Evolutionary conservation across 2,888 invertebrate species (phyloP).

Genomic region (Agrilus biguttatus): DNA sequence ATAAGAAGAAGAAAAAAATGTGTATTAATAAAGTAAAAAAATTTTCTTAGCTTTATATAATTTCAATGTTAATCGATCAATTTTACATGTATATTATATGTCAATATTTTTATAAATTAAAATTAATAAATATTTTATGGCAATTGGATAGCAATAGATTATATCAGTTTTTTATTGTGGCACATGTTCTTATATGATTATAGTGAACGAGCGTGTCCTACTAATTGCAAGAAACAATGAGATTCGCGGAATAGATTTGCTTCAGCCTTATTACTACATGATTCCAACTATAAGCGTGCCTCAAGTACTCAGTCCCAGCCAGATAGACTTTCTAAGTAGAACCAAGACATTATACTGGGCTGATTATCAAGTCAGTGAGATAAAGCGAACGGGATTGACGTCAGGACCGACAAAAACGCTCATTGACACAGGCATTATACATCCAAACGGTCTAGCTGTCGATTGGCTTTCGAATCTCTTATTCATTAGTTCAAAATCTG

Average conservation of each 20-base stretch:
- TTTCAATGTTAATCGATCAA: too few species aligned
- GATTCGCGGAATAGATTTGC: constrained; percentile 71
- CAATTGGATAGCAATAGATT: too few species aligned
- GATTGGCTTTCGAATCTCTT: constrained; percentile 70
- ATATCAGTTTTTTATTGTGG: too few species aligned
- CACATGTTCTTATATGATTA: constrained; percentile 16
- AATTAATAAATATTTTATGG: too few species aligned
- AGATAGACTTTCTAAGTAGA: constrained; percentile 53
- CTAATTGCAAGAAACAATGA: constrained; percentile 61
- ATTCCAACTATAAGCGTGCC: constrained; percentile 69
- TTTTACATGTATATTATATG: too few species aligned
- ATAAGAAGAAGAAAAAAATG: too few species aligned
- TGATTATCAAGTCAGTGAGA: constrained; percentile 59
- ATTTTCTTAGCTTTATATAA: too few species aligned
- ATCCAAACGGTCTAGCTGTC: constrained; percentile 59
- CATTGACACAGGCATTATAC: constrained; percentile 52
- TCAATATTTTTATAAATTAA: too few species aligned
- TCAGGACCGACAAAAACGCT: constrained; percentile 56
- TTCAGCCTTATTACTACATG: constrained; percentile 59
- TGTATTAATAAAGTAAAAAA: too few species aligned
- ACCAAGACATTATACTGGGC: constrained; percentile 63
- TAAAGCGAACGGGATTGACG: constrained; percentile 52
- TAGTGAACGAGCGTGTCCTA: constrained; percentile 65
- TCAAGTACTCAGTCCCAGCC: constrained; percentile 52
- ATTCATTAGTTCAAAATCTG: constrained; percentile 49